Evolutionary conservation across 2,113 vertebrate genomes (phyloP), one percentile per base, ranked within the genome.

Genomic region (Hippocampus comes): DNA sequence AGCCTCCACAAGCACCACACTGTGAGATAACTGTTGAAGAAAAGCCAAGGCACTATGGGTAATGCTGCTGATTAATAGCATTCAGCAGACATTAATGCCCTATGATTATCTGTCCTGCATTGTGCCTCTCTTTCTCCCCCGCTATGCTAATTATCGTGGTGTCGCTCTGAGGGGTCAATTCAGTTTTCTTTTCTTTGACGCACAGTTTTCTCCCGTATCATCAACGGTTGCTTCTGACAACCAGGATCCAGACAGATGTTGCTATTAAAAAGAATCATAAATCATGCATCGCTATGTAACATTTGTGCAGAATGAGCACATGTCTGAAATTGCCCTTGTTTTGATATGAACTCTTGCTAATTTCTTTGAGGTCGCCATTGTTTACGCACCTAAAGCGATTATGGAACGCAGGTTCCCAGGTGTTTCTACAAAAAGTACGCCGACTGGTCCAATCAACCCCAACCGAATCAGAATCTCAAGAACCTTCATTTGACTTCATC

Each of bases 41-140:
- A 82, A 89, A 85, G 84, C 84, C 77, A 80, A 76, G 79, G 86
- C 88, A 86, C 83, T 84, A 81, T 87, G 86, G 86, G 88, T 89
- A 90, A 91, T 87, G 85, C 84, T 82, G 83, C 88, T 90, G 90
- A 91, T 91, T 90, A 90, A 91, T 86, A 86, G 87, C 88, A 88
- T 90, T 91, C 88, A 91, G 82, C 79, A 84, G 86, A 91, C 85
- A 90, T 90, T 90, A 90, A 87, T 86, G 84, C 80, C 67, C 87
- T 86, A 83, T 87, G 87, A 90, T 91, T 89, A 91, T 91, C 88
- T 84, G 79, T 82, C 82, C 77, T 72, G 71, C 83, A 82, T 86
- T 80, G 87, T 53, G 80, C 71, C 68, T 66, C 82, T 85, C 85
- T 85, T 85, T 81, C 49, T 30, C 86, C 84, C 84, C 85, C 64